Base-by-base conservation (phyloP, 92 coral and sea anemone species). In the Porites lobata region DNA sequence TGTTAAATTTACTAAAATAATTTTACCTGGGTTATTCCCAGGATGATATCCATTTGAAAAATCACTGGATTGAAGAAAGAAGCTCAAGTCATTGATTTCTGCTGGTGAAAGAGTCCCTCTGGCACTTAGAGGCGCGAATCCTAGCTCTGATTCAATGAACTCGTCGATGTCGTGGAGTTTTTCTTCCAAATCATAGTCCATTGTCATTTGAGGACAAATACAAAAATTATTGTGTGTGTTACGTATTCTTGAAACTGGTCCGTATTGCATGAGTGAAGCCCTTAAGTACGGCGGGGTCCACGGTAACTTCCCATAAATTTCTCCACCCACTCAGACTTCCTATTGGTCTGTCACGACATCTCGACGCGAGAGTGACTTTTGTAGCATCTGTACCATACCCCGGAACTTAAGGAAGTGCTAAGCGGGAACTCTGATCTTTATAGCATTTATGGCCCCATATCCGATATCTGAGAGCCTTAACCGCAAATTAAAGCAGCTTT, bases 161-260 rank as follows among this genome's bases (percentile, higher is more conserved):
- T 85, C 89, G 65, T 85, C 82, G 52, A 85, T 85, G 71, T 85
- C 89, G 73, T 67, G 76, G 11, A 85, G 82, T 9, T 56, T 66
- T 52, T 85, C 83, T 50, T 85, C 89, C 75, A 85, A 74, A n/a
- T 74, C 14, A 7, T 85, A 73, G 56, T 64, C 38, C 50, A 11
- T 65, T 11, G 9, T 62, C 79, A 83, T 61, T 59, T 43, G 50
- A 50, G 26, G 65, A n/a, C 56, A 69, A 54, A 26, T 24, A 10
- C 56, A 69, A 26, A 26, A 15, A 10, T n/a, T n/a, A 13, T 56
- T 10, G 61, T 56, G 13, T 10, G 61, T 56, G 59, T 54, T 54
- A 24, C 22, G 18, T 38, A 76, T 76, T 56, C 65, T 53, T 32
- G 47, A 38, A 38, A 38, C 80, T 76, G 66, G 61, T 56, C 61